Conservation (phyloP, 2,113 vertebrate species). For the Pangasianodon gigas region DNA sequence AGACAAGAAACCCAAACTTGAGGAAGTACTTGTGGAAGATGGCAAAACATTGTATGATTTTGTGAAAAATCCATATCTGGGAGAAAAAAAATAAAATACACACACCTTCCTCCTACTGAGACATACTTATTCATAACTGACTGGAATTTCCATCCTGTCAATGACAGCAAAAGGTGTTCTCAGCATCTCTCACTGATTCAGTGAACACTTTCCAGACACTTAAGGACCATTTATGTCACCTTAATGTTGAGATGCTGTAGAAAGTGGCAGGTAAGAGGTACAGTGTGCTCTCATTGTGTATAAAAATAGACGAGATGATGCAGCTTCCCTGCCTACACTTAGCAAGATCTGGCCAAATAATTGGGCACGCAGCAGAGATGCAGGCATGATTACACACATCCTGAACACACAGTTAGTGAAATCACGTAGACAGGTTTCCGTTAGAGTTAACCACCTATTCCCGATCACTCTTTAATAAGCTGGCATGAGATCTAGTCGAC, state of each 20-base stretch:
- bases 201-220: background rate
- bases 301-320: constrained; percentile 42
- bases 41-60: background rate
- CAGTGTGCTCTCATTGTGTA: background rate
- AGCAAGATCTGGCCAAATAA: constrained; percentile 6
- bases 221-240: constrained; percentile 7
- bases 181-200: background rate
- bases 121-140: background rate
- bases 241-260: background rate
- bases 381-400: background rate
- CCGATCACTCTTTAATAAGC: background rate
- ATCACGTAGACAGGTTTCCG: too few relatives aligned
- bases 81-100: background rate
- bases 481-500: background rate
- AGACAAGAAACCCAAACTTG: background rate
- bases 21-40: background rate
- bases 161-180: background rate
- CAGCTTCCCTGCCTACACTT: constrained; percentile 29
- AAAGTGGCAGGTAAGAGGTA: background rate
- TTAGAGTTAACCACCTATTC: too few relatives aligned
- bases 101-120: background rate
- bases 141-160: background rate
- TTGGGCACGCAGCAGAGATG: background rate
- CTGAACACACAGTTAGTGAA: background rate
- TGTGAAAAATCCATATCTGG: background rate